Conservation (phyloP, 2,113 vertebrate species). For the Cepphus grylle region DNA sequence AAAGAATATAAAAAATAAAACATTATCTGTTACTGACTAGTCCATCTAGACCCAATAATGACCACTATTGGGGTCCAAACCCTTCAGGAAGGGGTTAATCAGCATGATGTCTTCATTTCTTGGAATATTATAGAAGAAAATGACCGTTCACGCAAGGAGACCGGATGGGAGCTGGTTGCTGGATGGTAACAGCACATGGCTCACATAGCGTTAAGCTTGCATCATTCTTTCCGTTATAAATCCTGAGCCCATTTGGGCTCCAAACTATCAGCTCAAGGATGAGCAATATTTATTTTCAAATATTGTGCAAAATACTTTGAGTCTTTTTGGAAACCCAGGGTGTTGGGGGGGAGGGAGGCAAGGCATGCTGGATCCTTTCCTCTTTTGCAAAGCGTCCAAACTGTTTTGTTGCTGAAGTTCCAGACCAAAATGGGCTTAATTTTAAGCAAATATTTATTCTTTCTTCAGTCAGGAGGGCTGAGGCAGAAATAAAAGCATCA, state of each 20-base stretch:
- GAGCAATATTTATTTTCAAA: constrained; percentile 70
- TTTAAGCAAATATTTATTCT: constrained; percentile 67
- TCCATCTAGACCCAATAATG: not conserved
- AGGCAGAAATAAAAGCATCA: constrained; percentile 59
- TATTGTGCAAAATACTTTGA: constrained; percentile 63
- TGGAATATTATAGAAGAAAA: constrained; percentile 13
- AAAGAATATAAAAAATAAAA: not conserved
- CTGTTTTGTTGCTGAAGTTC: constrained; percentile 49
- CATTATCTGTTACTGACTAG: not conserved
- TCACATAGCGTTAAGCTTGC: constrained; percentile 38
- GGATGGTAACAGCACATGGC: constrained; percentile 41
- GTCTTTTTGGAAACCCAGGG: constrained; percentile 38
- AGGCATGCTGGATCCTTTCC: constrained; percentile 36
- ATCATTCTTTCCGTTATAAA: constrained; percentile 61
- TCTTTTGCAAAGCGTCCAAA: constrained; percentile 26
- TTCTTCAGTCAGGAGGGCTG: constrained; percentile 40
- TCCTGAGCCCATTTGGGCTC: not conserved
- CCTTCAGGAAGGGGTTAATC: constrained; percentile 46
- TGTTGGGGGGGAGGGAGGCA: not conserved
- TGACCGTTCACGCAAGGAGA: not conserved
- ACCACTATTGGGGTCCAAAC: not conserved
- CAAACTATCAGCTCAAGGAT: constrained; percentile 47
- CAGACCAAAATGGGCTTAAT: constrained; percentile 52
- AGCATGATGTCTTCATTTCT: not conserved
- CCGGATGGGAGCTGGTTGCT: constrained; percentile 13